These are phyloP conservation scores for Lerema accius DNA, from an alignment of 1,140 invertebrate genomes.

Conservation along the genomic window DNA sequence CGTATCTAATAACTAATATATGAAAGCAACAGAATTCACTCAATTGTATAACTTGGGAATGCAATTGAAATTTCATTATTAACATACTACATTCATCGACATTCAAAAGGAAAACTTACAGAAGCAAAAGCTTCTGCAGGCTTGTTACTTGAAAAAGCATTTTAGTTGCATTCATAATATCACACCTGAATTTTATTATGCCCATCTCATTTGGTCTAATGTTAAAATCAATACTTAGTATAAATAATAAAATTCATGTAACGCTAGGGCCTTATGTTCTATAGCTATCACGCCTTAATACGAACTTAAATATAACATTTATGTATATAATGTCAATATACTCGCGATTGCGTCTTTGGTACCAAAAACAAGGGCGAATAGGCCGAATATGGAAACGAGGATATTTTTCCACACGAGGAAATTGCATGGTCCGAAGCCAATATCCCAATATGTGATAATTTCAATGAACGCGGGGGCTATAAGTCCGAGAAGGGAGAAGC, in stretches of 20 bases:
- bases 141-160: slow-evolving; percentile 7
- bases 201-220: slow-evolving; percentile 29
- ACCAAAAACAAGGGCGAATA: slow-evolving; percentile 91
- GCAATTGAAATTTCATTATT: slow-evolving; percentile 49
- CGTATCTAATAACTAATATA: slow-evolving; percentile 6
- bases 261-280: slow-evolving; percentile 24
- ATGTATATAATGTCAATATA: slow-evolving; percentile 78
- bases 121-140: not conserved
- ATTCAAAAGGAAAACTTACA: too few species aligned
- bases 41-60: slow-evolving; percentile 53
- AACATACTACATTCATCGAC: slow-evolving; percentile 17
- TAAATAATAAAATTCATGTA: not conserved
- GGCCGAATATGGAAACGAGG: slow-evolving; percentile 88
- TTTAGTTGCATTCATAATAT: slow-evolving; percentile 22
- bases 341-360: slow-evolving; percentile 89
- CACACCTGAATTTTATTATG: slow-evolving; percentile 29
- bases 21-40: slow-evolving; percentile 21
- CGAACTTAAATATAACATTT: slow-evolving; percentile 6
- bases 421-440: slow-evolving; percentile 87
- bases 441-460: slow-evolving; percentile 90
- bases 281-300: slow-evolving; percentile 29
- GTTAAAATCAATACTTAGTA: slow-evolving; percentile 26
- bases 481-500: slow-evolving; percentile 96
- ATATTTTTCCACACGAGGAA: slow-evolving; percentile 92
- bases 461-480: slow-evolving; percentile 96